phyloP scores from a whole-genome alignment of 2,797 vertebrate genomes.

The Luscinia megarhynchos region DNA sequence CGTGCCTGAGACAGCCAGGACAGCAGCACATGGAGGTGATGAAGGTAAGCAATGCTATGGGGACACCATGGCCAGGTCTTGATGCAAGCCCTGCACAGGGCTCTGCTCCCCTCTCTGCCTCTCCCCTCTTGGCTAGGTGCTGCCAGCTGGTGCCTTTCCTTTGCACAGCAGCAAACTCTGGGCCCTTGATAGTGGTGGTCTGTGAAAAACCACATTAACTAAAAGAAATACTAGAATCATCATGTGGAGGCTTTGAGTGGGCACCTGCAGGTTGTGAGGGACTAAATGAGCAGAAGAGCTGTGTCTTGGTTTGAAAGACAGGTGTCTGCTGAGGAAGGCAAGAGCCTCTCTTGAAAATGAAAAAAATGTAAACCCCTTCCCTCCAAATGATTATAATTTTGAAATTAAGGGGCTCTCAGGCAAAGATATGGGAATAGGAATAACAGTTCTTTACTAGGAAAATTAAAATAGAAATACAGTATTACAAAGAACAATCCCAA shows the following conservation, averaged over 20 bases:
- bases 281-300: background rate
- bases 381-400: no score
- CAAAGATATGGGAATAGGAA: no score
- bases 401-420: no score
- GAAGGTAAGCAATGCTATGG: slow-evolving; percentile 71
- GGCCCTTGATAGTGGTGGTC: background rate
- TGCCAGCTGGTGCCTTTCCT: background rate
- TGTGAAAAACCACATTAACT: background rate
- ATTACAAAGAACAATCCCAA: no score
- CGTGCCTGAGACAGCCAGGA: slow-evolving; percentile 23
- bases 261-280: background rate
- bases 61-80: background rate
- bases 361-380: no score
- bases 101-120: background rate
- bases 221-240: background rate
- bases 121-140: background rate
- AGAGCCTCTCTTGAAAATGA: no score
- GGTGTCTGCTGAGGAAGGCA: no score
- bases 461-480: no score
- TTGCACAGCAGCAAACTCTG: background rate
- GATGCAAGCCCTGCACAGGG: background rate
- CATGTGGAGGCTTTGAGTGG: background rate
- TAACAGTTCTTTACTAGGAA: no score
- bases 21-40: slow-evolving; percentile 32
- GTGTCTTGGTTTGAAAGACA: background rate